A percentile compares a stretch with the other conserved stretches of the same genome.
phyloP scores from a whole-genome alignment of 2,888 invertebrate species.

The Xestia ashworthii region DNA sequence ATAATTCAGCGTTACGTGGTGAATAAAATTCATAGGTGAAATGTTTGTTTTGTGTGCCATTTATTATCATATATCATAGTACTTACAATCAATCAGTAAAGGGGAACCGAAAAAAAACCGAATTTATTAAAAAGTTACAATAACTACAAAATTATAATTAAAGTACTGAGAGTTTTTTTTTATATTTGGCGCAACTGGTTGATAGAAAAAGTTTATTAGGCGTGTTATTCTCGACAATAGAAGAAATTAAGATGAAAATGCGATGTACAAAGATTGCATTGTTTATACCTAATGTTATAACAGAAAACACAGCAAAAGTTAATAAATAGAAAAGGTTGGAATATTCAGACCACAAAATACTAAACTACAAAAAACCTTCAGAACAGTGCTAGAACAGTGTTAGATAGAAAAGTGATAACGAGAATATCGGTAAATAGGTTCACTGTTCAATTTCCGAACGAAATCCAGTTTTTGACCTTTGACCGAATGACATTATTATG shows the following conservation, averaged over 20 bases:
- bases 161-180: not conserved
- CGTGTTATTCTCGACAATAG: constrained; percentile 6
- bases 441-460: constrained; percentile 70
- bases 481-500: constrained; percentile 77
- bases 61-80: too few relatives aligned
- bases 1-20: too few relatives aligned
- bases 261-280: not conserved
- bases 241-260: not conserved
- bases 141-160: not conserved
- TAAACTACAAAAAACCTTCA: not conserved
- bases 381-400: not conserved
- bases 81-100: not conserved
- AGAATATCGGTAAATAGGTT: constrained; percentile 19
- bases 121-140: not conserved
- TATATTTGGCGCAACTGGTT: constrained; percentile 1
- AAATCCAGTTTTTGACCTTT: constrained; percentile 73
- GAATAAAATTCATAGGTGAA: too few relatives aligned
- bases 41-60: too few relatives aligned
- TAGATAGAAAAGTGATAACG: not conserved
- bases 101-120: not conserved
- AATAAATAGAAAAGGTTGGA: not conserved
- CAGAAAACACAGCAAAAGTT: too few relatives aligned
- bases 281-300: not conserved
- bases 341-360: not conserved
- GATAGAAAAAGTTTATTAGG: too few relatives aligned